Percentiles rank a stretch among this genome's conserved stretches.
These are phyloP conservation scores for Budorcas taxicolor DNA, from an alignment of 2,113 vertebrate genomes.

Conservation along the genomic window DNA sequence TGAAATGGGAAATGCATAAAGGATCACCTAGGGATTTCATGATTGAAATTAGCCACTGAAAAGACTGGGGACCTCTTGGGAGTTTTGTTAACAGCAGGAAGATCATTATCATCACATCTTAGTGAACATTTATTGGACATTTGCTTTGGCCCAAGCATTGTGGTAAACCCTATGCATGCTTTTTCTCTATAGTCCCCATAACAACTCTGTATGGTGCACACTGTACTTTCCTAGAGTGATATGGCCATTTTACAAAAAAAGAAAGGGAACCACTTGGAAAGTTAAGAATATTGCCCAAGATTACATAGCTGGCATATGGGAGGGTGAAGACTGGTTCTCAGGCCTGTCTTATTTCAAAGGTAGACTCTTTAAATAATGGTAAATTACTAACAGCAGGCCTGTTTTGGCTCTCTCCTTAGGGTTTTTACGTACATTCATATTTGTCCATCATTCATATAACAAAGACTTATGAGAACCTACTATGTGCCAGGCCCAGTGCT, in stretches of 20 bases:
- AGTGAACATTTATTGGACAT: background rate
- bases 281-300: background rate
- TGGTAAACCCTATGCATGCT: background rate
- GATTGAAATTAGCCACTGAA: background rate
- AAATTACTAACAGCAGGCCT: background rate
- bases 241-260: background rate
- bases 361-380: background rate
- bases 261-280: background rate
- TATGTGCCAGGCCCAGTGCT: background rate
- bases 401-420: background rate
- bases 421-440: background rate
- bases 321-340: background rate
- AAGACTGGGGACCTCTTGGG: background rate
- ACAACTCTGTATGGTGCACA: background rate
- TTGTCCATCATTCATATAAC: background rate
- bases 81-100: background rate
- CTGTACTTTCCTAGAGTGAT: background rate
- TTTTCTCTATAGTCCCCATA: background rate
- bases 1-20: background rate
- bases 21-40: background rate
- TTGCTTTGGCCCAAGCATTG: background rate
- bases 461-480: background rate
- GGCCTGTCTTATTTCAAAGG: background rate
- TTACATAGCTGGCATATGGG: background rate
- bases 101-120: background rate